phyloP scores from a whole-genome alignment of 1,140 invertebrate species.

The Matsumurasca onukii region DNA sequence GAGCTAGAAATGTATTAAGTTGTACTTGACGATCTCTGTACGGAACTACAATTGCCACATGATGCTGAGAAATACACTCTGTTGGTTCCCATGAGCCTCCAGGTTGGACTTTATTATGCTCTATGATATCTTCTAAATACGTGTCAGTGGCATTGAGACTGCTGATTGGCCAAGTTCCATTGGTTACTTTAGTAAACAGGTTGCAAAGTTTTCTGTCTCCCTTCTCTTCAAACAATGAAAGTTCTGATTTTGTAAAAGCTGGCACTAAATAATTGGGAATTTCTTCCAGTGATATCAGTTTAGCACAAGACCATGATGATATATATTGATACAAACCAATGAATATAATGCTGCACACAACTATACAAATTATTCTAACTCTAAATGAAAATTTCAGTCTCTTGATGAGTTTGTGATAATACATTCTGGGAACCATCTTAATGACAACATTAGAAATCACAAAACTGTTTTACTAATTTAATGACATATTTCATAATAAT shows the following conservation, averaged over 20 bases:
- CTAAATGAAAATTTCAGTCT: no score
- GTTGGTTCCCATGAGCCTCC: constrained; percentile 73
- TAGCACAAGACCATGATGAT: constrained; percentile 16
- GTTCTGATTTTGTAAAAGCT: constrained; percentile 16
- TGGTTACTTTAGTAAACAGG: constrained; percentile 18
- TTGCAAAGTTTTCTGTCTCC: constrained; percentile 23
- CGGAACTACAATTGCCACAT: constrained; percentile 85
- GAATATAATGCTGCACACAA: not conserved
- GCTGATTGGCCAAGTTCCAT: constrained; percentile 14
- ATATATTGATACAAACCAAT: constrained; percentile 26
- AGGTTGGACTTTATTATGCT: constrained; percentile 39
- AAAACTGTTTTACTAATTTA: no score
- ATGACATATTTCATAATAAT: no score
- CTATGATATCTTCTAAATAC: constrained; percentile 23
- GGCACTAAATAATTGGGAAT: constrained; percentile 27
- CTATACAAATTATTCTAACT: not conserved
- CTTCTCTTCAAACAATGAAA: no score
- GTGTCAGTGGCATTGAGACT: constrained; percentile 11
- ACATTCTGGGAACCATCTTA: no score
- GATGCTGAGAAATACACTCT: constrained; percentile 70
- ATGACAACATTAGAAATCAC: no score
- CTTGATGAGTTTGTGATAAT: no score
- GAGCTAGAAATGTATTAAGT: constrained; percentile 75
- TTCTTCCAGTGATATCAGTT: constrained; percentile 22
- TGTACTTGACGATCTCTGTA: constrained; percentile 84